Base-by-base conservation (phyloP, 2,888 invertebrate species). In the Empis stercorea region DNA sequence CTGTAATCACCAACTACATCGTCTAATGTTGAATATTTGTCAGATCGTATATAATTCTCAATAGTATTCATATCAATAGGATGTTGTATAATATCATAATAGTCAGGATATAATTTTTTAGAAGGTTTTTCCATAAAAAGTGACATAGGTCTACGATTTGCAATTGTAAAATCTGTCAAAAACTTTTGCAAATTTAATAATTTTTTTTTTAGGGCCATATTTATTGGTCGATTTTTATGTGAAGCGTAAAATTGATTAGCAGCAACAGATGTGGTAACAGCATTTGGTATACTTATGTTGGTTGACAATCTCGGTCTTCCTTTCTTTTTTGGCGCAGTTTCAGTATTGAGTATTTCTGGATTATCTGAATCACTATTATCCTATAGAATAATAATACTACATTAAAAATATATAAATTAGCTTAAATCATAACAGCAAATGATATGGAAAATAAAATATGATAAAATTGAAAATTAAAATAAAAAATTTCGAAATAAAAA, bases 111-210 rank as follows among this genome's bases (percentile, higher is more conserved):
- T 30, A 91, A 72, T 62, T 94, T 92, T 65, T 87, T 87, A 27
- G 92, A 92, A 0, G 99, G 97, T 61, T 95, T 89, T 65, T 93
- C 92, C 87, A 96, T 87, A 64, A 99, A 99, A 57, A 91, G 79
- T 48, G 89, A 72, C 74, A 94, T 87, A 0, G 93, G 87, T 57
- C 87, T 82, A 13, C 96, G 75, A 0, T 87, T 89, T 57, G 84
- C 85, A 16, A 80, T 76, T 46, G 76, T 72, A 61, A 76, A 81
- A 63, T 84, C 83, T 52, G 81, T 73, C 30, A 84, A 71, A 57
- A 76, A 79, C 62, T 81, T 89, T 56, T 89, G 89, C 45, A 97
- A 74, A 46, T 78, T 74, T 61, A 87, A 81, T 13, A 95, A 75
- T 59, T 88, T 80, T 64, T 85, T 87, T 63, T 84, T 87, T 11